phyloP scores from a whole-genome alignment of 1,140 invertebrate genomes.

The Apis cerana region DNA sequence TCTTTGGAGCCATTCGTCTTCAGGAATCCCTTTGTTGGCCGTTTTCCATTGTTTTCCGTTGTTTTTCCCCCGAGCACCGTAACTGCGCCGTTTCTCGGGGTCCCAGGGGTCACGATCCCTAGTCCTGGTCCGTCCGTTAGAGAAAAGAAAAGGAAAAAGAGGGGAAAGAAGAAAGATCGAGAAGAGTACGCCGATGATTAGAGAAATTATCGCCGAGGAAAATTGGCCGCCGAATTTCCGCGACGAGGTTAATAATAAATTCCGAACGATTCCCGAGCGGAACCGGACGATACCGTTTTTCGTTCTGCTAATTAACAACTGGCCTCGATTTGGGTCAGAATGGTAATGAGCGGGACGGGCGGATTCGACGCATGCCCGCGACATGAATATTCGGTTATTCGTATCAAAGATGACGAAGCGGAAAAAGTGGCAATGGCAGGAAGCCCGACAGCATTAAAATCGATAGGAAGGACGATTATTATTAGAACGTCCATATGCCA shows the following conservation, averaged over 20 bases:
- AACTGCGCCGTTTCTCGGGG: too few species aligned
- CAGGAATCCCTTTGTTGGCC: constrained; percentile 46
- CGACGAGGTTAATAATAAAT: not conserved
- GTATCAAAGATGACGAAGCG: constrained; percentile 40
- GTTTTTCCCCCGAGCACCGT: not conserved
- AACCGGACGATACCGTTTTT: constrained; percentile 50
- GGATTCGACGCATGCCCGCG: not conserved
- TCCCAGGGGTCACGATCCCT: too few species aligned
- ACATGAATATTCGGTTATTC: constrained; percentile 38
- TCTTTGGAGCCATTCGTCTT: constrained; percentile 44
- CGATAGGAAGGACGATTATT: constrained; percentile 12
- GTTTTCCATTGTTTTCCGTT: constrained; percentile 42
- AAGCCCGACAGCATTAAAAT: constrained; percentile 40
- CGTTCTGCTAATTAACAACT: constrained; percentile 25
- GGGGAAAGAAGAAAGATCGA: too few species aligned
- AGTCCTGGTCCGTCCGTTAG: too few species aligned
- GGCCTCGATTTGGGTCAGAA: constrained; percentile 37
- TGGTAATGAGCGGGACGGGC: not conserved
- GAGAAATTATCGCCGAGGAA: too few species aligned
- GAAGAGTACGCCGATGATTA: too few species aligned
- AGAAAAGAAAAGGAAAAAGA: too few species aligned
- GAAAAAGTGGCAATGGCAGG: constrained; percentile 40
- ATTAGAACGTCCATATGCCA: constrained; percentile 1
- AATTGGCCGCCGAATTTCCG: too few species aligned
- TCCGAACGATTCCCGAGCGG: constrained; percentile 12